These are phyloP conservation scores for Brachirus orientalis DNA, from an alignment of 2,113 vertebrate species.

Conservation along the genomic window DNA sequence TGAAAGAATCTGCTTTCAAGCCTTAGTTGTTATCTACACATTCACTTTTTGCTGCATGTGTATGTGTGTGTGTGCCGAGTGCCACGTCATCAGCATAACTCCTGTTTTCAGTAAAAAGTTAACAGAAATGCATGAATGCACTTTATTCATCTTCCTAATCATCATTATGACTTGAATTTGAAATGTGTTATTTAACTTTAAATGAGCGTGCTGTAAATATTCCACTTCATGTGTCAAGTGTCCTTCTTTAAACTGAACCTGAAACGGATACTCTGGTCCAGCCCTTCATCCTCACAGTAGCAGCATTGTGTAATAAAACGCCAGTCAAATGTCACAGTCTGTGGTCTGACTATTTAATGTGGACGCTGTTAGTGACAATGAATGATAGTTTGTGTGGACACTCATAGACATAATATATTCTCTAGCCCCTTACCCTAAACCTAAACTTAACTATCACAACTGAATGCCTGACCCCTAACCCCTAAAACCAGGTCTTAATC, in stretches of 20 bases:
- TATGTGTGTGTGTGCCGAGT: background rate
- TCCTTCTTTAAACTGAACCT: slow-evolving; percentile 35
- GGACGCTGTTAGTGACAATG: background rate
- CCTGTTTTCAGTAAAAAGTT: slow-evolving; percentile 13
- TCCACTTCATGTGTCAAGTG: slow-evolving; percentile 28
- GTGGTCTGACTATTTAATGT: no score
- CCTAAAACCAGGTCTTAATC: no score
- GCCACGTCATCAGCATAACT: slow-evolving; percentile 12
- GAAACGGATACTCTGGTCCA: slow-evolving; percentile 18
- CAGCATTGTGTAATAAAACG: slow-evolving; percentile 51
- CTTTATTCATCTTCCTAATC: slow-evolving; percentile 63
- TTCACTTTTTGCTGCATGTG: slow-evolving; percentile 5
- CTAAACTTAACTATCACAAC: no score
- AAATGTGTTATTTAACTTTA: slow-evolving; percentile 65
- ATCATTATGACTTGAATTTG: slow-evolving; percentile 67
- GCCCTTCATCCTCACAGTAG: slow-evolving; percentile 27
- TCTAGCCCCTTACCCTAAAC: no score
- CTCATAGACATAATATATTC: no score
- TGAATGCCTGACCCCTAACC: no score
- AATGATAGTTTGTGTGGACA: no score
- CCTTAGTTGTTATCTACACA: slow-evolving; percentile 22
- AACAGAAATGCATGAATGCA: slow-evolving; percentile 70
- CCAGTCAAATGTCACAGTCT: background rate
- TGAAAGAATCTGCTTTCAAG: slow-evolving; percentile 2
- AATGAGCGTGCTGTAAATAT: slow-evolving; percentile 65